Base-by-base conservation (phyloP, 1,140 invertebrate genomes). In the Atta cephalotes region DNA sequence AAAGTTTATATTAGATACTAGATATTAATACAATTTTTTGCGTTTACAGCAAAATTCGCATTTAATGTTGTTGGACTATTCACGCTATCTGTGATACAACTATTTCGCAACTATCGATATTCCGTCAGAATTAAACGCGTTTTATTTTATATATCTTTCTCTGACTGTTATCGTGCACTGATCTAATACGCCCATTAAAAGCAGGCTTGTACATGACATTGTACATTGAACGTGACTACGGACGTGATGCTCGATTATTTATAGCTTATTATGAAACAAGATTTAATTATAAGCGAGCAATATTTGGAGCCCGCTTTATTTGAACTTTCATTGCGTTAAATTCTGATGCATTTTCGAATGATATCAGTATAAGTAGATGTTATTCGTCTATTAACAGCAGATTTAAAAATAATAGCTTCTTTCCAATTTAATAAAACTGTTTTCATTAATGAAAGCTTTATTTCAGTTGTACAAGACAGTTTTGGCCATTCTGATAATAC, bases 51-150 rank as follows among this genome's bases (percentile, higher is more conserved):
- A 56, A 82, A 84, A 84, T 62, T 62, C 10, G 25, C 45, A 84
- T 76, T 56, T 84, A 60, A 76, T 62, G 28, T 63, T 76, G 71
- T 84, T 76, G 71, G 31, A 70, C 31, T 70, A 70, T 81, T 81
- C 78, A 68, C 35, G 25, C 31, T 56, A 66, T 70, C 65, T 70
- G 65, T 70, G 78, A 80, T 80, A 68, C 45, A 80, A 49, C 5
- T 78, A 28, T 66, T 79, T 66, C 16, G 60, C 58, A 66, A 79
- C 60, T 79, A 79, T 79, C 45, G 39, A 66, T 49, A 79, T 31
- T 28, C 21, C 39, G 14, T 49, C 65, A 31, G n/a, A 80, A 25
- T 68, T 80, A 28, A 80, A 39, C 14, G 28, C 49, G 49, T 80
- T 56, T 80, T 80, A 70, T 68, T 80, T 80, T 68, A 31, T 65